Base-by-base conservation (phyloP, 2,888 invertebrate species). In the Steromphala cineraria region DNA sequence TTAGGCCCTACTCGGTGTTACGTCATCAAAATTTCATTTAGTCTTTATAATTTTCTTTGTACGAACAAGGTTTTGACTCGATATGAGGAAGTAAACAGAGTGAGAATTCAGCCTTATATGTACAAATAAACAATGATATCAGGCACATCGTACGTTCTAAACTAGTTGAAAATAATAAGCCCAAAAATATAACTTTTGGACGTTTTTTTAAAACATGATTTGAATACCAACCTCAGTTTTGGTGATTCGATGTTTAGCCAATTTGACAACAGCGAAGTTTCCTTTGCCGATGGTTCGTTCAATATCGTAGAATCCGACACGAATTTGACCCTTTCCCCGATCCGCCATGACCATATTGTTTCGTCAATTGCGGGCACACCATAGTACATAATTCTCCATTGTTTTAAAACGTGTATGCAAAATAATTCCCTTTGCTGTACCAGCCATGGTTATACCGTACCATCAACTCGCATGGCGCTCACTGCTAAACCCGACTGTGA, bases 241-340 rank as follows among this genome's bases (percentile, higher is more conserved):
- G 91, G 99, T 99, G 94, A 99, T 97, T 94, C 97, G 96, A 95
- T 99, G 99, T 94, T 98, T 97, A 92, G 99, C 99, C 93, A 99
- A 95, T 95, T 99, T 99, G 92, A 99, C 99, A 90, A 99, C 97
- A 90, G 99, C 99, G 94, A 99, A 99, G 95, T 99, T 99, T 89
- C 99, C 99, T 93, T 98, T 98, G 91, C 99, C 99, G 93, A 99
- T 98, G 71, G 99, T 99, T 94, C 97, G 96, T 94, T 98, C 98
- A 93, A 99, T 96, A 94, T 98, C 98, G 94, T 99, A 99, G 95
- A 98, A 98, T 91, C 99, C 99, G 92, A 99, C 98, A 85, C 92
- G 89, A 81, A 93, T 90, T 81, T 86, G 89, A 78, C 85, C 85
- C 85, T 87, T 88, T 52, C 83, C 71, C 77, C 87, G 86, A 83